Conservation (phyloP, 1,140 invertebrate species). For the Heliconius melpomene region DNA sequence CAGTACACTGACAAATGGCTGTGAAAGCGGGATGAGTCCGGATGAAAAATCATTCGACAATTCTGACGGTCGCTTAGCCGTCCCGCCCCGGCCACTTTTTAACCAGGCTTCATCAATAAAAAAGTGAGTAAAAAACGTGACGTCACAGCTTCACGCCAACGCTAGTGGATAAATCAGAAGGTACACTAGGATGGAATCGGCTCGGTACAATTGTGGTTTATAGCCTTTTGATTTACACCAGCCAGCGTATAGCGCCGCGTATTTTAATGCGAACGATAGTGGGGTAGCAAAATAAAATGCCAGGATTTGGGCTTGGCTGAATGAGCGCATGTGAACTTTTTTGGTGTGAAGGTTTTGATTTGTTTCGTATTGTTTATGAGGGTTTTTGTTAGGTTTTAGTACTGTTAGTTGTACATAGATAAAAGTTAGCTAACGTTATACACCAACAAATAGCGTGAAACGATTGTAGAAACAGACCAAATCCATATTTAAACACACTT, state of each 20-base stretch:
- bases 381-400: neutral
- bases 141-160: conserved; percentile 74
- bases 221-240: conserved; percentile 70
- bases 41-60: conserved; percentile 79
- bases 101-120: conserved; percentile 77
- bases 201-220: conserved; percentile 70
- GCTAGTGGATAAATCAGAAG: conserved; percentile 74
- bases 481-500: neutral
- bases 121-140: conserved; percentile 70
- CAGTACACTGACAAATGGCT: conserved; percentile 76
- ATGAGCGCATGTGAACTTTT: conserved; percentile 41
- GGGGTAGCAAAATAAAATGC: conserved; percentile 50
- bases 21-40: conserved; percentile 69
- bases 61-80: conserved; percentile 71
- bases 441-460: no score
- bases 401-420: neutral
- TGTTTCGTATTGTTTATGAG: conserved; percentile 5
- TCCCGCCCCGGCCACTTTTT: conserved; percentile 67
- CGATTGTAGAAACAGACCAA: neutral
- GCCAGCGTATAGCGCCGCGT: conserved; percentile 55
- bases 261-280: conserved; percentile 64
- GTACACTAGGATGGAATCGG: conserved; percentile 67
- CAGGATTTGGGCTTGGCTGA: conserved; percentile 41
- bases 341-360: neutral
- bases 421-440: neutral